Percentiles rank a stretch among this genome's conserved stretches.
Conservation (phyloP, 2,888 invertebrate genomes). For the Tridacna gigas region DNA sequence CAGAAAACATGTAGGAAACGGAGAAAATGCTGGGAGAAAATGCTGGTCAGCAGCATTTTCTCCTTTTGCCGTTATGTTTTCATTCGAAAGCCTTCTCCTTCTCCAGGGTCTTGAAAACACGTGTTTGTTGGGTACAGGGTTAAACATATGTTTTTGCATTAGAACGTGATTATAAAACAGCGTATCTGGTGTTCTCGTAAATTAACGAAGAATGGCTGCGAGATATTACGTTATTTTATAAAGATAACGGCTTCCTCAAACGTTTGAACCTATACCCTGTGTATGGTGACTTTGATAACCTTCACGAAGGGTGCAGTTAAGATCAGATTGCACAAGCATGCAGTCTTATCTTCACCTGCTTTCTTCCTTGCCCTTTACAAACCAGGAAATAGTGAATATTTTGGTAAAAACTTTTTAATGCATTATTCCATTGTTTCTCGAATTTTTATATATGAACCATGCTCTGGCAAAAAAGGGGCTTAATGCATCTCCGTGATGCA, state of each 20-base stretch:
- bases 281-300: too few species aligned
- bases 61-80: too few species aligned
- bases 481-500: too few species aligned
- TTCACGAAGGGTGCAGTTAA: background rate
- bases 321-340: background rate
- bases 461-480: too few species aligned
- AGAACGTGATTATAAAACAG: slow-evolving; percentile 13
- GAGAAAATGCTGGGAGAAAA: background rate
- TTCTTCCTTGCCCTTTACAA: background rate
- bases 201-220: slow-evolving; percentile 16
- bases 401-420: background rate
- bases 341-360: background rate
- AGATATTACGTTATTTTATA: slow-evolving; percentile 2
- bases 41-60: background rate
- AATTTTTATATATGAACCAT: too few species aligned
- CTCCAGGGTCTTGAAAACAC: too few species aligned
- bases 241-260: background rate
- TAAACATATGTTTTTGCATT: slow-evolving; percentile 26
- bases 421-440: background rate
- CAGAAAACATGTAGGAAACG: background rate
- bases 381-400: too few species aligned
- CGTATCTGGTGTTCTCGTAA: slow-evolving; percentile 15
- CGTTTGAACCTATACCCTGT: background rate
- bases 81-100: too few species aligned
- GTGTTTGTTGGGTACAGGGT: too few species aligned